phyloP scores from a whole-genome alignment of 2,888 invertebrate genomes.

The Lasioglossum figueresi region DNA sequence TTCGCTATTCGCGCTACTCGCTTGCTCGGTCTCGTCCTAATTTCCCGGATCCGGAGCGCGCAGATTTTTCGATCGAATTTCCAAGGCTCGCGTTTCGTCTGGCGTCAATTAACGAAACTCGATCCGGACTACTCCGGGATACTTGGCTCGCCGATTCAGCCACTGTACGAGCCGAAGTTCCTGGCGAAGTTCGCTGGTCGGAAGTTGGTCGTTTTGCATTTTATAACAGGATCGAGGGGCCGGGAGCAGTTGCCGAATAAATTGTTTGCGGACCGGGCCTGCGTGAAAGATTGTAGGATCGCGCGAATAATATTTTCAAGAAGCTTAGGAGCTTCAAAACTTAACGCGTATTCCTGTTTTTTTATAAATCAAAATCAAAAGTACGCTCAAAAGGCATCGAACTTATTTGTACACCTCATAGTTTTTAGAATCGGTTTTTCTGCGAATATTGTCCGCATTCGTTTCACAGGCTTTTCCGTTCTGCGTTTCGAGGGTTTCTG shows the following conservation, averaged over 20 bases:
- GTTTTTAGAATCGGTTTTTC: not conserved
- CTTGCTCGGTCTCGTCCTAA: not conserved
- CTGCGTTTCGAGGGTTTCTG: not conserved
- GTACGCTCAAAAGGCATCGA: too few species aligned
- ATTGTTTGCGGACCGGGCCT: slow-evolving; percentile 22
- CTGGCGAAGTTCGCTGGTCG: not conserved
- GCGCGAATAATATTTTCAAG: too few species aligned
- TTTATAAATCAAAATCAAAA: too few species aligned
- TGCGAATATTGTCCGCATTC: not conserved
- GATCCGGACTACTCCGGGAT: slow-evolving; percentile 1
- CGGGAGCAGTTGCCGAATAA: not conserved
- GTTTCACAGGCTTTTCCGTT: not conserved
- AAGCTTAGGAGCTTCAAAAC: too few species aligned
- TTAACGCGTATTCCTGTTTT: too few species aligned
- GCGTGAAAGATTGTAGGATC: too few species aligned
- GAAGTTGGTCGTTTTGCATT: slow-evolving; percentile 41
- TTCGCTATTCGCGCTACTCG: not conserved
- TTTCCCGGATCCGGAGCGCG: not conserved
- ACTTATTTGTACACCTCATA: too few species aligned
- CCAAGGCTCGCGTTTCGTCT: slow-evolving; percentile 11
- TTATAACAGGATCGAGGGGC: not conserved
- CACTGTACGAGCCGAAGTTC: not conserved
- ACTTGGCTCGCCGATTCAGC: not conserved
- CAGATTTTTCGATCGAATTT: slow-evolving; percentile 18
- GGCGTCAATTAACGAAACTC: slow-evolving; percentile 38